These are phyloP conservation scores for Platysternon megacephalum DNA, from an alignment of 2,113 vertebrate species.

Conservation along the genomic window DNA sequence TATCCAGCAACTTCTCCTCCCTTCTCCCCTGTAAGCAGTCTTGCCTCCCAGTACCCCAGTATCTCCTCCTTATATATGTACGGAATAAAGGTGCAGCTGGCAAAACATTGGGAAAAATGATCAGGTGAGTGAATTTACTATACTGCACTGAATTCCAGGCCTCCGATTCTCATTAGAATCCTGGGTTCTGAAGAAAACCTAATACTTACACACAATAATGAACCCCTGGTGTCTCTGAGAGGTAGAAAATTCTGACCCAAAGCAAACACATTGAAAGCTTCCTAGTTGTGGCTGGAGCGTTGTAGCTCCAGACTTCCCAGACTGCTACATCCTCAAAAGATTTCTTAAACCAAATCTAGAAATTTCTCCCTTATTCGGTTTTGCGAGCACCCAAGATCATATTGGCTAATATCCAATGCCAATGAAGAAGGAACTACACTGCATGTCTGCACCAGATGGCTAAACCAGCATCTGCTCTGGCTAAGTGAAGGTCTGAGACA, in stretches of 20 bases:
- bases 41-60: background rate
- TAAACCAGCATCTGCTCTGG: background rate
- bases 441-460: background rate
- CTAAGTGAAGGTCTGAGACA: background rate
- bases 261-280: accelerated
- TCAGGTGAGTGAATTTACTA: background rate
- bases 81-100: accelerated
- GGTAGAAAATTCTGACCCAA: background rate
- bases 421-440: accelerated
- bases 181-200: accelerated
- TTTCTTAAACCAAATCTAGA: accelerated
- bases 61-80: background rate
- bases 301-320: accelerated
- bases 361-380: background rate
- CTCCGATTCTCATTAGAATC: background rate
- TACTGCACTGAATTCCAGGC: background rate
- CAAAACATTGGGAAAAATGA: background rate
- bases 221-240: accelerated
- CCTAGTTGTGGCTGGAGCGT: accelerated
- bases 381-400: accelerated
- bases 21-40: background rate
- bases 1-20: background rate
- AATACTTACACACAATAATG: accelerated
- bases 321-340: background rate
- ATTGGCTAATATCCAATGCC: background rate